Percentiles rank a stretch among this genome's conserved stretches.
Conservation (phyloP, 2,113 vertebrate genomes). For the Crotophaga sulcirostris region DNA sequence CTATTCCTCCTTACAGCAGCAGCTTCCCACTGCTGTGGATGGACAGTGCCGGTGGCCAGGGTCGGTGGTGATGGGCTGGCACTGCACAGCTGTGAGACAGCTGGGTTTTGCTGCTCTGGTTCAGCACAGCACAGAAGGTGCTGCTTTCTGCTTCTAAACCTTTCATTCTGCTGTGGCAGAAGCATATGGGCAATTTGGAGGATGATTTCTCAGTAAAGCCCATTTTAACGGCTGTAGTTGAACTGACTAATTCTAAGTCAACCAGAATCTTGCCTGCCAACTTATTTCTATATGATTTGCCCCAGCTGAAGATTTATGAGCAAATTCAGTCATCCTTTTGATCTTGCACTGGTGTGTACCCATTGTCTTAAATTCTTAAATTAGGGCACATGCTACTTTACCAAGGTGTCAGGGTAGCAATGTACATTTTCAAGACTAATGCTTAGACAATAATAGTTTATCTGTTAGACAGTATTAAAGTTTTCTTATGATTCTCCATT, state of each 20-base stretch:
- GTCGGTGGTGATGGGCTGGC: accelerated
- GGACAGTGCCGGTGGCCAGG: background rate
- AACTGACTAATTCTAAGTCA: background rate
- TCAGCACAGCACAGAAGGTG: background rate
- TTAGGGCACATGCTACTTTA: background rate
- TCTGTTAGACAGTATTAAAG: background rate
- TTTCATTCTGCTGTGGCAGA: background rate
- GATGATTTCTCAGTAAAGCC: slow-evolving; percentile 7
- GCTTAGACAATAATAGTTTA: background rate
- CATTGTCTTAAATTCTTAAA: background rate
- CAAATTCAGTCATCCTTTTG: background rate
- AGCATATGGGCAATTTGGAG: background rate
- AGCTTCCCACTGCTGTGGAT: background rate
- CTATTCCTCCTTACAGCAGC: accelerated
- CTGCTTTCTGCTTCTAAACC: background rate
- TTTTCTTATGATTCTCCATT: background rate
- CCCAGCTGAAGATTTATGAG: background rate
- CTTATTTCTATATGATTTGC: background rate
- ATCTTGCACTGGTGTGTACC: background rate
- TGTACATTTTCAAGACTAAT: background rate
- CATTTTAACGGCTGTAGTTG: background rate
- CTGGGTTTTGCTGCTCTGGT: background rate
- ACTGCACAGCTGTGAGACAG: background rate
- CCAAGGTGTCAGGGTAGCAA: background rate
- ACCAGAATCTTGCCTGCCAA: background rate